These are phyloP conservation scores for Bruchidius siliquastri DNA, from an alignment of 2,888 invertebrate species.

Conservation along the genomic window DNA sequence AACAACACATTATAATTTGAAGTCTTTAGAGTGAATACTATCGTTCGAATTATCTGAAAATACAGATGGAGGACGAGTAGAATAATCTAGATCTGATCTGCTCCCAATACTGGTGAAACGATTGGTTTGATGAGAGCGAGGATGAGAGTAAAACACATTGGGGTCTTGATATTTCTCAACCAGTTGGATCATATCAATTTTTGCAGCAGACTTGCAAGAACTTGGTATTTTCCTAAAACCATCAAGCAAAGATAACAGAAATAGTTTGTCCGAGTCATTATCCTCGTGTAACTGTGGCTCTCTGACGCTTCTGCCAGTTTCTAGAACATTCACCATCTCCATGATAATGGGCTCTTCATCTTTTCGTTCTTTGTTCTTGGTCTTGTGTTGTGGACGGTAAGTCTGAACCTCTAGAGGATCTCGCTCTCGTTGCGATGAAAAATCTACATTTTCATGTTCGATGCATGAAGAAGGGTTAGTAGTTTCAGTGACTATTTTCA, in stretches of 20 bases:
- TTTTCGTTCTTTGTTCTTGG: background rate
- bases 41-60: too few relatives aligned
- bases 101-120: background rate
- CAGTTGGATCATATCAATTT: background rate
- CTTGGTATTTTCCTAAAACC: background rate
- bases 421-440: background rate
- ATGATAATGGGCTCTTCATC: background rate
- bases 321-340: background rate
- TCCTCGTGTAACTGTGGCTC: background rate
- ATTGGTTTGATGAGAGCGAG: too few relatives aligned
- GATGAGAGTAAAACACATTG: background rate
- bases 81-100: background rate
- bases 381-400: background rate
- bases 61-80: background rate
- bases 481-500: background rate
- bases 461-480: background rate
- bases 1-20: too few relatives aligned
- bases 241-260: background rate
- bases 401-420: background rate
- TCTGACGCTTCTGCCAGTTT: background rate
- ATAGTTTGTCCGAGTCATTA: background rate
- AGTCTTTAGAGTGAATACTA: too few relatives aligned
- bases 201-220: background rate
- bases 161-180: background rate
- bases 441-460: background rate